Conservation (phyloP, 37 sponge, comb jelly and placozoan species). For the Mnemiopsis leidyi region DNA sequence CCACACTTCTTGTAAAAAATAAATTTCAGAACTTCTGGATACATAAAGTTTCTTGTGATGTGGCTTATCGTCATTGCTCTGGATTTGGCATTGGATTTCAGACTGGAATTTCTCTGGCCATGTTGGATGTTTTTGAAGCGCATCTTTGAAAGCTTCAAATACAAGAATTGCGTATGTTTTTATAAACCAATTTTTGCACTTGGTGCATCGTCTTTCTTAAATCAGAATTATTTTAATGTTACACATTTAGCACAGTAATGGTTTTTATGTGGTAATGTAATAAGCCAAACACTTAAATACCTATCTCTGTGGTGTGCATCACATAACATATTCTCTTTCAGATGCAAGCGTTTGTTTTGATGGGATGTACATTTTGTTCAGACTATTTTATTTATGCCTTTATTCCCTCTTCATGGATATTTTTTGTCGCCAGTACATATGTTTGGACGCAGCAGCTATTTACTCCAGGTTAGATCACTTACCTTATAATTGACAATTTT, state of each 20-base stretch:
- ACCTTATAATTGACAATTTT: no score
- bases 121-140: constrained; percentile 65
- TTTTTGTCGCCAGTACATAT: constrained; percentile 57
- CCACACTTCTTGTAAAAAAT: not conserved
- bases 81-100: constrained; percentile 47
- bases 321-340: no score
- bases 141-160: constrained; percentile 61
- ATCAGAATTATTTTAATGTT: no score
- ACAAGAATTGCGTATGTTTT: constrained; percentile 56
- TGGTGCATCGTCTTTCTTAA: not conserved
- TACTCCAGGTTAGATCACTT: no score
- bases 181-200: not conserved
- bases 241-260: no score
- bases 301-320: no score
- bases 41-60: constrained; percentile 50
- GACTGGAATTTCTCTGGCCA: constrained; percentile 50
- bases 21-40: constrained; percentile 57
- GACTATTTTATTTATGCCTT: constrained; percentile 62
- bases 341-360: constrained; percentile 64
- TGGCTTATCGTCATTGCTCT: constrained; percentile 59
- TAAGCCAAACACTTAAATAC: no score
- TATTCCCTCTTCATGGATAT: constrained; percentile 60
- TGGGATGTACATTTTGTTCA: constrained; percentile 60
- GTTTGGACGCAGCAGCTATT: constrained; percentile 65
- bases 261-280: no score